These are phyloP conservation scores for Ahaetulla prasina DNA, from an alignment of 2,113 vertebrate genomes.

Conservation along the genomic window DNA sequence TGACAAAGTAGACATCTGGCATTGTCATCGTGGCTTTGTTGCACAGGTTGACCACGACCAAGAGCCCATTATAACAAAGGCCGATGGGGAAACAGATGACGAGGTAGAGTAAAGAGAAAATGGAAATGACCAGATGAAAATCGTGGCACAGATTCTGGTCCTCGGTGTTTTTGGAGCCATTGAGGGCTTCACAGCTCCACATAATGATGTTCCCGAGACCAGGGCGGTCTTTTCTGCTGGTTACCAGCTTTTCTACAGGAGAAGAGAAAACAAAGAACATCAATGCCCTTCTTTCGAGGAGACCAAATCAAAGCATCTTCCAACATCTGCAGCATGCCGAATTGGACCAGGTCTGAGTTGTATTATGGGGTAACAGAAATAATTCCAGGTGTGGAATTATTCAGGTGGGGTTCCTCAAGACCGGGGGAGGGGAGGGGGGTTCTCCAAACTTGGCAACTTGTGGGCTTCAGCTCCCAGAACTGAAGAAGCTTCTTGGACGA, in stretches of 20 bases:
- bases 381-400: not conserved
- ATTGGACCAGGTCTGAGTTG: not conserved
- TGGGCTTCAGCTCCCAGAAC: not conserved
- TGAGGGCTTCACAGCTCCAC: conserved; percentile 90
- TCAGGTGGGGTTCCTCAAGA: not conserved
- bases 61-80: conserved; percentile 86
- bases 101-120: conserved; percentile 90
- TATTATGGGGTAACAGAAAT: not conserved
- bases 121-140: conserved; percentile 82
- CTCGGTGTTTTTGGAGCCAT: conserved; percentile 73
- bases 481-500: not conserved
- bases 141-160: conserved; percentile 86
- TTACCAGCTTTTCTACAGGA: conserved; percentile 73
- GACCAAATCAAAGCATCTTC: not conserved
- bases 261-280: not conserved
- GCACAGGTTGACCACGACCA: conserved; percentile 89
- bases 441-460: not conserved
- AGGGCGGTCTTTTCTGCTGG: conserved; percentile 40
- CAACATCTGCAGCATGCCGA: not conserved
- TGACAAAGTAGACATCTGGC: conserved; percentile 97
- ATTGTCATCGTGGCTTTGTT: conserved; percentile 94
- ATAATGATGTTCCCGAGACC: conserved; percentile 73
- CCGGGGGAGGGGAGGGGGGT: accelerated
- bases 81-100: conserved; percentile 88
- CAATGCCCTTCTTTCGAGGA: not conserved